These are phyloP conservation scores for Silurus meridionalis DNA, from an alignment of 2,113 vertebrate genomes.

Conservation along the genomic window DNA sequence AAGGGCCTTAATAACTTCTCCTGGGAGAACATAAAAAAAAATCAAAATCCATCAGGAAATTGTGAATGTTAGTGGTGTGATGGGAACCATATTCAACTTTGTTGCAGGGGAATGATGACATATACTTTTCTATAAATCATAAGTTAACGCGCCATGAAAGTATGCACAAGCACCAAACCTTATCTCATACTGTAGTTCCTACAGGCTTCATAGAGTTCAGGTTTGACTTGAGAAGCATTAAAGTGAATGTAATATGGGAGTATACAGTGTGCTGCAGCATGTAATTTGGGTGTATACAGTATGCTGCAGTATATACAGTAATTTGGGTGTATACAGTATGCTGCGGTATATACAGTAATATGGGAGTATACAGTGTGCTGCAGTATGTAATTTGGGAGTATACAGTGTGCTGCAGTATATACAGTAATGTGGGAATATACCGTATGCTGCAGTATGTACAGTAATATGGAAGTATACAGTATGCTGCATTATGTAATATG, in stretches of 20 bases:
- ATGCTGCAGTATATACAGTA: neutral
- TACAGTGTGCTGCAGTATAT: neutral
- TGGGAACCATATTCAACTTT: neutral
- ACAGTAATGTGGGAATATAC: neutral
- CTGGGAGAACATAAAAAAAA: constrained; percentile 21
- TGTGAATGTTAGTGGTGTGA: neutral
- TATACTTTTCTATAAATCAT: neutral
- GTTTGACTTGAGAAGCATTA: constrained; percentile 47
- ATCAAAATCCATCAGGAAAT: neutral
- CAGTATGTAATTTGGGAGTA: neutral
- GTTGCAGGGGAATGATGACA: neutral
- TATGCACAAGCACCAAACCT: neutral
- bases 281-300: too few species aligned
- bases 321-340: too few species aligned
- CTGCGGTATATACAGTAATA: neutral
- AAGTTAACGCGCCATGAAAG: neutral
- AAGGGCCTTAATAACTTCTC: constrained; percentile 21
- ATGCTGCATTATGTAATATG: neutral
- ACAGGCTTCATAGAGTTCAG: neutral
- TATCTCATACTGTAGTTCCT: neutral
- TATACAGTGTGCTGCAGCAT: neutral
- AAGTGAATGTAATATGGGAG: constrained; percentile 30
- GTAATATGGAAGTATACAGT: neutral
- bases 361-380: neutral
- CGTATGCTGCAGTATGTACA: neutral